Percentiles rank a stretch among this genome's conserved stretches.
These are phyloP conservation scores for Pogona vitticeps DNA, from an alignment of 2,113 vertebrate species.

Conservation along the genomic window DNA sequence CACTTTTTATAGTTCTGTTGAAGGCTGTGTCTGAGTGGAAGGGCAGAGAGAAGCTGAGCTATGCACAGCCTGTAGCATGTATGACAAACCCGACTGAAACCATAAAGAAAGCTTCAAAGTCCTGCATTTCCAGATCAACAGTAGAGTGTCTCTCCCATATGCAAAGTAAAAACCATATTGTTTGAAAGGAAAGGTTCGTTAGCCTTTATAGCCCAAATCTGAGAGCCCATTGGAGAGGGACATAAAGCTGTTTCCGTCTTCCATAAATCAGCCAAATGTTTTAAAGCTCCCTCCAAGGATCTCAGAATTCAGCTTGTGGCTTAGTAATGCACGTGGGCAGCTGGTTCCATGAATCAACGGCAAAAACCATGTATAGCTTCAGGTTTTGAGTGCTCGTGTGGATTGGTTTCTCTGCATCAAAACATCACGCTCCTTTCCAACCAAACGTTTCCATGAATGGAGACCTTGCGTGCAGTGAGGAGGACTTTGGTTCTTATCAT, in stretches of 20 bases:
- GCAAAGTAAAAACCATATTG: not conserved
- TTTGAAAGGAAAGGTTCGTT: slow-evolving; percentile 11
- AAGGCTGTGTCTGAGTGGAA: not conserved
- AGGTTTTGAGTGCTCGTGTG: slow-evolving; percentile 24
- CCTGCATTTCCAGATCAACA: not conserved
- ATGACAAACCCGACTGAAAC: fast-evolving
- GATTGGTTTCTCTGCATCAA: slow-evolving; percentile 47
- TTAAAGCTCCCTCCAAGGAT: slow-evolving; percentile 9
- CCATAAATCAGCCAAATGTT: slow-evolving; percentile 40
- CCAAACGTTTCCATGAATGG: not conserved
- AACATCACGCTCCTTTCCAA: not conserved
- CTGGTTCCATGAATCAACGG: slow-evolving; percentile 39
- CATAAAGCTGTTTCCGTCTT: slow-evolving; percentile 45
- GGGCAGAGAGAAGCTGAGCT: not conserved
- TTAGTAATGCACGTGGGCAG: slow-evolving; percentile 51
- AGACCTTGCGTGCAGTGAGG: slow-evolving; percentile 17
- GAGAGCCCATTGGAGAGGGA: slow-evolving; percentile 10
- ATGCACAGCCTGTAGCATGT: fast-evolving
- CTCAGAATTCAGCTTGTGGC: slow-evolving; percentile 16
- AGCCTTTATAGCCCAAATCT: not conserved
- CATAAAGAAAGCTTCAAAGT: not conserved
- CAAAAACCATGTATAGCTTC: slow-evolving; percentile 5
- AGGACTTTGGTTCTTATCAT: not conserved
- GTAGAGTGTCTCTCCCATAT: fast-evolving
- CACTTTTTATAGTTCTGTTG: not conserved